Percentiles rank a stretch among this genome's conserved stretches.
These are phyloP conservation scores for Athalia circularis DNA, from an alignment of 2,888 invertebrate genomes.

Conservation along the genomic window DNA sequence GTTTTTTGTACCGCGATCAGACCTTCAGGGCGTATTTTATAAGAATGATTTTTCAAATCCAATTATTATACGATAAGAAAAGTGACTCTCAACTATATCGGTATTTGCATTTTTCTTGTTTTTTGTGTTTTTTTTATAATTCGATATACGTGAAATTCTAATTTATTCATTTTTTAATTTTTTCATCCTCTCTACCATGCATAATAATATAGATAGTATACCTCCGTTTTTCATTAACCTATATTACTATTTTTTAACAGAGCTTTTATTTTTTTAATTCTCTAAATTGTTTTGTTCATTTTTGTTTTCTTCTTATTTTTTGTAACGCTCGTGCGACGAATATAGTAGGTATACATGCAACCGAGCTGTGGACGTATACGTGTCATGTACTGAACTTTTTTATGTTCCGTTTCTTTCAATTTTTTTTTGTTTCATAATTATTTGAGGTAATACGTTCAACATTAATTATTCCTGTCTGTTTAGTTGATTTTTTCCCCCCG, in stretches of 20 bases:
- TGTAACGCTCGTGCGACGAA: not conserved
- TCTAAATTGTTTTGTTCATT: not conserved
- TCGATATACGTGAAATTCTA: not conserved
- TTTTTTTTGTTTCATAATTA: not conserved
- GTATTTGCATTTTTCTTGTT: not conserved
- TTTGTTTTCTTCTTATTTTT: not conserved
- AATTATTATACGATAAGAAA: no score
- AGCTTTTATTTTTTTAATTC: not conserved
- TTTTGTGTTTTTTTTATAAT: not conserved
- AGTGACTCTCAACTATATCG: no score
- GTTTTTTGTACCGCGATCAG: constrained; percentile 10
- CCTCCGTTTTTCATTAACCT: not conserved
- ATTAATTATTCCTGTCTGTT: no score
- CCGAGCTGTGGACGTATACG: constrained; percentile 25
- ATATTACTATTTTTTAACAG: not conserved
- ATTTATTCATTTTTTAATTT: not conserved
- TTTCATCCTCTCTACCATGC: not conserved
- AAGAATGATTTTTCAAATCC: no score
- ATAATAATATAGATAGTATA: not conserved
- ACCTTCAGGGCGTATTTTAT: not conserved
- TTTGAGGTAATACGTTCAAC: constrained; percentile 17
- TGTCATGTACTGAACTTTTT: not conserved
- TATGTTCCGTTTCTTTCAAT: not conserved
- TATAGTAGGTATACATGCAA: not conserved
- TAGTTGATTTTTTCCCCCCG: no score